Evolutionary conservation across 2,797 vertebrate species (phyloP), one percentile per base, ranked within the genome.

Genomic region (Helarctos malayanus): DNA sequence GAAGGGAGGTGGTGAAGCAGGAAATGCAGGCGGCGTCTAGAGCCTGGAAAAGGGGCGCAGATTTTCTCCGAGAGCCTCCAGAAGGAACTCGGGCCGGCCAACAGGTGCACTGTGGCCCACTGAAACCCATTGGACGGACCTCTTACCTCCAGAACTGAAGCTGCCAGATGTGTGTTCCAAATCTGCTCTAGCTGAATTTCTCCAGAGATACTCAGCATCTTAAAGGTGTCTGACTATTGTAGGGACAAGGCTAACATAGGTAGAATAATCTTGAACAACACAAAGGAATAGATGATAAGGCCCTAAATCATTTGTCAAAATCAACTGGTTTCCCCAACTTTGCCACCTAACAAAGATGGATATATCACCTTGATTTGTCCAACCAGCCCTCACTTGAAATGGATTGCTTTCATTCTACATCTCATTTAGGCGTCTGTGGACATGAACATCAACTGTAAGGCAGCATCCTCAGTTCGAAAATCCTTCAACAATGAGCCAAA

Each of bases 401-500:
- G 82, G 14, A 35, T 54, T 86, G 59, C 27, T 76, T 54, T 52
- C n/a, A 88, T 83, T 68, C n/a, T 73, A 3, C 38, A n/a, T 61
- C 65, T 93, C 63, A 16, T 84, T 47, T 76, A 81, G 65, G 78
- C 32, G 38, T 81, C 65, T 85, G 16, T 78, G 52, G 45, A 27
- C 47, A 59, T 71, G 86, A 95, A 89, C 25, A 71, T 49, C 78
- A 94, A 56, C 10, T 49, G 0, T 27, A 61, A 86, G 75, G 41
- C 88, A 92, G 35, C 35, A 65, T 27, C 68, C 4, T 96, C n/a
- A 71, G 65, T 92, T 69, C 5, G 90, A 95, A 93, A 92, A 35
- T 82, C 14, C 18, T 92, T 69, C 73, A 92, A 94, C 54, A 80
- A n/a, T 9, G 8, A 89, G 47, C 41, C 54, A 91, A 81, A 89